These are phyloP conservation scores for Lepidothrix coronata DNA, from an alignment of 2,113 vertebrate genomes.

Conservation along the genomic window DNA sequence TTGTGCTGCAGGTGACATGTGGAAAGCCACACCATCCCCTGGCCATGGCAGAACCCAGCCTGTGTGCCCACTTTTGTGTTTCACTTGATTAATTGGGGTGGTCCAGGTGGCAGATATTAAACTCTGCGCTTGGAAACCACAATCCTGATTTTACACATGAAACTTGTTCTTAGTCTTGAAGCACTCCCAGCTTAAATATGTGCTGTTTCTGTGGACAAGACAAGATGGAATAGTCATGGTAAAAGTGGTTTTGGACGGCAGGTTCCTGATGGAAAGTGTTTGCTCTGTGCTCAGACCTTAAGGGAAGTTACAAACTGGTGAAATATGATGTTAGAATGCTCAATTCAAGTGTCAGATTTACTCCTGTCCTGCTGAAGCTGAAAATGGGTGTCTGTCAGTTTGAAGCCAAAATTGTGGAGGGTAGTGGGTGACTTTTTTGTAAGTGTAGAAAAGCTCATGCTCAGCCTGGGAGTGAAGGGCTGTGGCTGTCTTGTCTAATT, in stretches of 20 bases:
- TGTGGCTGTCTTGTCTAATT: background rate
- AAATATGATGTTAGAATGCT: background rate
- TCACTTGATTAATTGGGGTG: background rate
- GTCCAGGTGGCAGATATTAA: background rate
- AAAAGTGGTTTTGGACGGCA: background rate
- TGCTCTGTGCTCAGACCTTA: background rate
- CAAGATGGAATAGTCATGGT: background rate
- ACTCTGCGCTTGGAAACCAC: background rate
- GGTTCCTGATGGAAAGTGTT: background rate
- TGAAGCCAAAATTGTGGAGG: background rate
- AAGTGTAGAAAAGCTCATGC: background rate
- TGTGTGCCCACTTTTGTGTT: accelerated
- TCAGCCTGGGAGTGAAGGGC: background rate
- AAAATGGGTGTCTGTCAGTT: background rate
- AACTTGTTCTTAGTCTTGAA: background rate
- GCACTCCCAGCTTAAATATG: background rate
- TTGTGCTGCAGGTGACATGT: background rate
- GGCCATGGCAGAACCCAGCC: background rate
- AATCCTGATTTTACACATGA: background rate
- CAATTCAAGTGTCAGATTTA: background rate
- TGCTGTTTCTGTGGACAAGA: accelerated
- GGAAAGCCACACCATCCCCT: background rate
- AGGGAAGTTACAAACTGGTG: background rate
- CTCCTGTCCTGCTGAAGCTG: background rate
- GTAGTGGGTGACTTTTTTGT: background rate